Percentiles rank a stretch among this genome's conserved stretches.
These are phyloP conservation scores for Rhinogobius similis DNA, from an alignment of 2,113 vertebrate species.

Conservation along the genomic window DNA sequence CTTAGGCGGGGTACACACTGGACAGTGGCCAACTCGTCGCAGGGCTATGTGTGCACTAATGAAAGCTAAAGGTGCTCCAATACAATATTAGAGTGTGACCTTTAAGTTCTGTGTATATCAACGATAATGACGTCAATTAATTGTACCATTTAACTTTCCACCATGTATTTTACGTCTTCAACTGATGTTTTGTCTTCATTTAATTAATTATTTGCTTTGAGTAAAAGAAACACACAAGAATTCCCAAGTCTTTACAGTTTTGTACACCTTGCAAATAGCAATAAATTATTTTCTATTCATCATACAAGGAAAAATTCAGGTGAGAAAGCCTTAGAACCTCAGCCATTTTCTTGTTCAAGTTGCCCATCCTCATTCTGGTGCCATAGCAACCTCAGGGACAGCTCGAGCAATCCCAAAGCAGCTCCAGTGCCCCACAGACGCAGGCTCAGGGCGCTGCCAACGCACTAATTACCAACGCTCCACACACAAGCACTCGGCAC, in stretches of 20 bases:
- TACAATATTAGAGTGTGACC: too few relatives aligned
- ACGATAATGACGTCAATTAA: too few relatives aligned
- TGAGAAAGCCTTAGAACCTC: constrained; percentile 8
- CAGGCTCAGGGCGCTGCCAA: constrained; percentile 31
- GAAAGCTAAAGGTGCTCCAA: too few relatives aligned
- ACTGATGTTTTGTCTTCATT: neutral
- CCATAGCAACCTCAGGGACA: constrained; percentile 58
- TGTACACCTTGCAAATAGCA: neutral
- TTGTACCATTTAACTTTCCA: too few relatives aligned
- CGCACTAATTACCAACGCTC: constrained; percentile 34
- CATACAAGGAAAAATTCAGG: constrained; percentile 12
- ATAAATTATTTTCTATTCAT: neutral
- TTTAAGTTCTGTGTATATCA: too few relatives aligned
- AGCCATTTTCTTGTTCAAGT: constrained; percentile 38
- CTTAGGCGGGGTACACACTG: too few relatives aligned
- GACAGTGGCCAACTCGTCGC: too few relatives aligned
- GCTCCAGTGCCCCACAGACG: constrained; percentile 10
- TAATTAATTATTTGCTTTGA: neutral
- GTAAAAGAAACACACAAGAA: neutral
- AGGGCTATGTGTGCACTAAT: too few relatives aligned
- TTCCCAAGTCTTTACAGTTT: neutral
- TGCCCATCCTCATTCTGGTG: constrained; percentile 45
- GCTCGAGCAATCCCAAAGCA: constrained; percentile 31
- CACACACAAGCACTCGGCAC: neutral
- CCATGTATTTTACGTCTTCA: neutral